A percentile compares a stretch with the other conserved stretches of the same genome.
Evolutionary conservation across 2,888 invertebrate genomes (phyloP).

Genomic region (Aromia moschata): DNA sequence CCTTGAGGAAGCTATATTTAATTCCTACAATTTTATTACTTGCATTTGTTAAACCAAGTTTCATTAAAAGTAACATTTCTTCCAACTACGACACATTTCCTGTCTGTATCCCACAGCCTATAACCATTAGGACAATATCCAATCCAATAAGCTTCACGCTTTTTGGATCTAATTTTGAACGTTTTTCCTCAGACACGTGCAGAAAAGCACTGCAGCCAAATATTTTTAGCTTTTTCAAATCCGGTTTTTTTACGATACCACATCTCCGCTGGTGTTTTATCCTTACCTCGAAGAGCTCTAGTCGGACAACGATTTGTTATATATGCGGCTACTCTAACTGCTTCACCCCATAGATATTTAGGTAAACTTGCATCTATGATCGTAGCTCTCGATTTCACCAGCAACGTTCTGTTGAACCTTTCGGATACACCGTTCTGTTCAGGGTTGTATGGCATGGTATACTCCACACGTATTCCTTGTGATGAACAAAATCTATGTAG

Average conservation of each 20-base stretch:
- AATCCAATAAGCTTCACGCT: not conserved
- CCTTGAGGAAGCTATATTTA: no score
- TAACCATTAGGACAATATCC: conserved; percentile 8
- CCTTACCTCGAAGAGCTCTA: not conserved
- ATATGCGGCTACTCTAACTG: conserved; percentile 6
- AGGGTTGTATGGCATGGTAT: conserved; percentile 5
- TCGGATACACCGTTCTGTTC: conserved; percentile 10
- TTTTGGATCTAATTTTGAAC: conserved; percentile 5
- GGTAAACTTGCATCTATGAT: not conserved
- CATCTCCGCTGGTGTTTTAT: conserved; percentile 10
- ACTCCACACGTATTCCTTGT: conserved; percentile 16
- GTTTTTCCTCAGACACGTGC: not conserved
- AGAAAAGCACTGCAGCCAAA: conserved; percentile 4
- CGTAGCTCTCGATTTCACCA: not conserved
- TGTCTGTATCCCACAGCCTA: not conserved
- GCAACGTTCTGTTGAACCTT: not conserved
- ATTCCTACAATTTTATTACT: no score
- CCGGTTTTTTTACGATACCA: not conserved
- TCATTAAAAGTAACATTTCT: conserved; percentile 1
- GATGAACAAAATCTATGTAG: conserved; percentile 11
- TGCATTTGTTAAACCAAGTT: no score
- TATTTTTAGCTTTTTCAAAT: conserved; percentile 9
- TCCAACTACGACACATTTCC: not conserved
- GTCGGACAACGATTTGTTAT: not conserved
- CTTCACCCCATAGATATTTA: conserved; percentile 6